Conservation (phyloP, 2,797 vertebrate species). For the Okamejei kenojei region DNA sequence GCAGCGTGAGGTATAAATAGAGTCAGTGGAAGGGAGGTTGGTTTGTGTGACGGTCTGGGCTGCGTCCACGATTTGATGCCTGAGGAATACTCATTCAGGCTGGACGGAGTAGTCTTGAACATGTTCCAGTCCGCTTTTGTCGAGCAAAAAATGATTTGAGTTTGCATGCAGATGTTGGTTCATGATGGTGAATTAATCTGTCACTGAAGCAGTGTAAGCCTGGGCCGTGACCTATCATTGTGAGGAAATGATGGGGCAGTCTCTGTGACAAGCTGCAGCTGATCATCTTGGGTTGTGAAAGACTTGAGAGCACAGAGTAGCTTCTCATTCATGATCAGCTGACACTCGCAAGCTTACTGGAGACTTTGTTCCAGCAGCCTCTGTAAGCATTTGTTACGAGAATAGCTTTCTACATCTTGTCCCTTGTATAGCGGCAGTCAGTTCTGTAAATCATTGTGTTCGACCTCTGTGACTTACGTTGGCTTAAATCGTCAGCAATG, state of each 20-base stretch:
- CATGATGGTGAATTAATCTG: neutral
- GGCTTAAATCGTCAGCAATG: neutral
- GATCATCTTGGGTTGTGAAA: slow-evolving; percentile 24
- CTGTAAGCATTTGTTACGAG: slow-evolving; percentile 9
- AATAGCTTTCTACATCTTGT: slow-evolving; percentile 14
- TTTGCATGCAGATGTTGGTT: neutral
- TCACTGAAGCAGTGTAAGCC: neutral
- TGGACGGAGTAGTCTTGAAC: too few species aligned
- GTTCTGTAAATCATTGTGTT: slow-evolving; percentile 34
- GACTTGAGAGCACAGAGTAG: neutral
- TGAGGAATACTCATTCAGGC: too few species aligned
- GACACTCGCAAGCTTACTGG: neutral
- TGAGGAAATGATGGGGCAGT: slow-evolving; percentile 32
- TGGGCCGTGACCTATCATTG: neutral
- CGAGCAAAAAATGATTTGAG: neutral
- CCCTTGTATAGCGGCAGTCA: neutral
- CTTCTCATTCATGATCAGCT: slow-evolving; percentile 13
- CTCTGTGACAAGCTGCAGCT: slow-evolving; percentile 2
- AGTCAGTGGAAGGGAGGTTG: too few species aligned
- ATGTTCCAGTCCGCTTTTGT: too few species aligned
- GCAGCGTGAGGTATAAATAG: too few species aligned
- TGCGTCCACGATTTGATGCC: too few species aligned
- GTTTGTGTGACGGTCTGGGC: too few species aligned
- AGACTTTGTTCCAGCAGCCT: slow-evolving; percentile 9
- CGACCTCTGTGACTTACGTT: neutral